phyloP scores from a whole-genome alignment of 1,140 invertebrate genomes.

The Whitmania pigra region DNA sequence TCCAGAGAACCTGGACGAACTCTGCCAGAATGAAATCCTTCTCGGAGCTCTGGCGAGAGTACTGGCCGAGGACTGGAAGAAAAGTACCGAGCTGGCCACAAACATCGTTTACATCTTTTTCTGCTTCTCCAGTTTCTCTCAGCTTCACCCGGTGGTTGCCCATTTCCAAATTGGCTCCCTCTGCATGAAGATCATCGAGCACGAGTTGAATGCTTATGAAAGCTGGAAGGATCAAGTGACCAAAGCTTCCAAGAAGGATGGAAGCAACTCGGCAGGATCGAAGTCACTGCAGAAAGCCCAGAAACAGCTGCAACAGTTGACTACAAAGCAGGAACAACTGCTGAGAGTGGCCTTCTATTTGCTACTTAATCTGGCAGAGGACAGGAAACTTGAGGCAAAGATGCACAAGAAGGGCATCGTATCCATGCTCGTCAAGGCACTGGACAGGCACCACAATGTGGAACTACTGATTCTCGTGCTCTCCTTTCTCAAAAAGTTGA shows the following conservation, averaged over 20 bases:
- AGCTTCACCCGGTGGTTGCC: conserved; percentile 82
- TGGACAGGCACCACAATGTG: conserved; percentile 69
- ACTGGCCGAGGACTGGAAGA: conserved; percentile 88
- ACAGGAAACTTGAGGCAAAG: conserved; percentile 81
- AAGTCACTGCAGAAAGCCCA: conserved; percentile 51
- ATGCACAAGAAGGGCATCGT: conserved; percentile 89
- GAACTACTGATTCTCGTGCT: conserved; percentile 77
- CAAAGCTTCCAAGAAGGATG: conserved; percentile 15
- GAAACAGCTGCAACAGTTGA: conserved; percentile 62
- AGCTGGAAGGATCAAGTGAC: conserved; percentile 79
- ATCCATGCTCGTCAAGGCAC: conserved; percentile 67
- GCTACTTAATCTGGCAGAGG: conserved; percentile 84
- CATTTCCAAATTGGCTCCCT: conserved; percentile 75
- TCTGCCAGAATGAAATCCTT: conserved; percentile 63
- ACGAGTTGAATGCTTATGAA: conserved; percentile 79
- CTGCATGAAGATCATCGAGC: conserved; percentile 88
- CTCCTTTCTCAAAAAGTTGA: conserved; percentile 87
- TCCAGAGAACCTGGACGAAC: conserved; percentile 80
- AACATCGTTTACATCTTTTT: conserved; percentile 95
- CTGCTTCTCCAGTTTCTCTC: conserved; percentile 88
- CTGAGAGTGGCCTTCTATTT: conserved; percentile 71
- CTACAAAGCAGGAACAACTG: conserved; percentile 82
- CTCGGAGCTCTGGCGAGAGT: conserved; percentile 84
- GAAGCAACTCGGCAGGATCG: background rate
- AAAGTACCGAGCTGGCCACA: conserved; percentile 84